Base-by-base conservation (phyloP, 2,888 invertebrate species). In the Amiota mariae region DNA sequence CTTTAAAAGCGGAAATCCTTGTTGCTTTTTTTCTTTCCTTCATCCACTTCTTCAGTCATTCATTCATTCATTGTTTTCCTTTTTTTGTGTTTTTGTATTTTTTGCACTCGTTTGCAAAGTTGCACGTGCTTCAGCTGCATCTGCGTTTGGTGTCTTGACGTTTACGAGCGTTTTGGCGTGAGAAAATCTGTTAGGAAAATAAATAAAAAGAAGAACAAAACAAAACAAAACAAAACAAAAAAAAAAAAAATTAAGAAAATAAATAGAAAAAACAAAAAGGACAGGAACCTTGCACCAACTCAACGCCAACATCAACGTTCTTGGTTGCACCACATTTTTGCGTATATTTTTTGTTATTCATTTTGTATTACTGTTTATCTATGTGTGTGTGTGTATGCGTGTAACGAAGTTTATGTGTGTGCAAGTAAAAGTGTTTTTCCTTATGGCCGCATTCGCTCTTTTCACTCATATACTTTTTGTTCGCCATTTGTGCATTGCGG, bases 351-450 rank as follows among this genome's bases (percentile, higher is more conserved):
- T 68, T 20, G 46, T 51, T 66, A 15, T 18, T 18, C 48, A 4
- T 59, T 13, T 59, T 59, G 48, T 48, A 51, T 51, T 47, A 24
- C 24, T 24, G 3, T 24, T 2, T 24, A 24, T 24, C 24, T 24
- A 3, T 3, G 2, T 64, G 46, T 12, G 12, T 47, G 8, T 12
- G 2, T 66, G 15, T 66, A 11, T 24, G 54, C 68, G 11, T 54
- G 20, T 13, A 13, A 9, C 51, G 11, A 24, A 20, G n/a, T n/a
- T n/a, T n/a, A n/a, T 54, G 24, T 24, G 6, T 4, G n/a, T 57
- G 57, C 70, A 46, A 70, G 70, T 70, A 70, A 70, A 70, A 70
- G 70, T 70, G 56, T 57, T 47, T 70, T 47, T 59, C 67, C 57
- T 15, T 36, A 24, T 67, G 46, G 24, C 13, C 59, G 11, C 59